Percentiles rank a stretch among this genome's conserved stretches.
These are phyloP conservation scores for Pelvicachromis taeniatus DNA, from an alignment of 2,113 vertebrate species.

Conservation along the genomic window DNA sequence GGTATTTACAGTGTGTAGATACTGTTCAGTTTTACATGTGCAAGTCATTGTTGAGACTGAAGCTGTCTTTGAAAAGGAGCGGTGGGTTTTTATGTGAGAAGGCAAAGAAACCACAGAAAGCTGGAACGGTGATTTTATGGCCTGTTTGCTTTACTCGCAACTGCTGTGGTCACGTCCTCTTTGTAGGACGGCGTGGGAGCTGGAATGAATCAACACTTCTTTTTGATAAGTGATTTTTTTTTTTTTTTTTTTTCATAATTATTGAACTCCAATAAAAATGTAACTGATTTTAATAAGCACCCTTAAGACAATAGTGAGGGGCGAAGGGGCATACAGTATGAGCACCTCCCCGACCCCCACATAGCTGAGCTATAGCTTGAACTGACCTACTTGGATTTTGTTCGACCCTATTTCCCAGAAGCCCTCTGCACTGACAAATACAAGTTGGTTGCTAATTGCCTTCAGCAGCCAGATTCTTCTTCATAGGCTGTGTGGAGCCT, in stretches of 20 bases:
- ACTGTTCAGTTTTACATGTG: conserved; percentile 56
- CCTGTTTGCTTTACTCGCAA: conserved; percentile 38
- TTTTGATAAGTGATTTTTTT: neutral
- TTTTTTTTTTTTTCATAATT: neutral
- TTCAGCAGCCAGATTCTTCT: conserved; percentile 31
- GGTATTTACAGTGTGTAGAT: conserved; percentile 30
- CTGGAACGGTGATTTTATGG: conserved; percentile 42
- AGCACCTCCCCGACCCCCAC: neutral
- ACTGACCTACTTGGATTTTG: conserved; percentile 37
- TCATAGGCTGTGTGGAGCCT: conserved; percentile 14
- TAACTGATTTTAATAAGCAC: neutral
- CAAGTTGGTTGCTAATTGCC: conserved; percentile 50
- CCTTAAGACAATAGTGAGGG: neutral
- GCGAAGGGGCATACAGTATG: neutral
- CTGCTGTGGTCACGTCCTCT: conserved; percentile 48
- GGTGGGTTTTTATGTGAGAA: conserved; percentile 48
- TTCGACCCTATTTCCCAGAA: conserved; percentile 36
- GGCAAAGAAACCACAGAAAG: conserved; percentile 26
- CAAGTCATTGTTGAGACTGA: conserved; percentile 46
- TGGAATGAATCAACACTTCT: neutral
- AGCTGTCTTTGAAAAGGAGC: conserved; percentile 44
- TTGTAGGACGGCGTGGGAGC: neutral
- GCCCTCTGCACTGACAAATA: neutral
- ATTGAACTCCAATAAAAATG: conserved; percentile 3
- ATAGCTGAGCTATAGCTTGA: neutral